Evolutionary conservation across 2,888 invertebrate species (phyloP), one percentile per base, ranked within the genome.

Genomic region (Rhodophaea formosa): DNA sequence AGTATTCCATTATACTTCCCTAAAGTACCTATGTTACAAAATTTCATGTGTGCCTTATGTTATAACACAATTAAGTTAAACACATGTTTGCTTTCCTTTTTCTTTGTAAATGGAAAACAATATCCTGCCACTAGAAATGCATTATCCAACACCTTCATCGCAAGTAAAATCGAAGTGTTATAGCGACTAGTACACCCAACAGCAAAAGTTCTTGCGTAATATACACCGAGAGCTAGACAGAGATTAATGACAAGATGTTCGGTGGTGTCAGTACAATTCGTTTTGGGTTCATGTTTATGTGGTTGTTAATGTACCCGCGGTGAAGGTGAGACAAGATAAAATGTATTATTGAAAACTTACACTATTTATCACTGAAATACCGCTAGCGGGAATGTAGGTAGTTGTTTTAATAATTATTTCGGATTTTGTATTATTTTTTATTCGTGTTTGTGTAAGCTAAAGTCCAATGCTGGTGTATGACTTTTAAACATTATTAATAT

Each of bases 171-270:
- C 35, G 51, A 32, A 35, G 35, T 51, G 35, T 35, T 51, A 51
- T 51, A 51, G 51, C 17, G 35, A 15, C 51, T 46, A 12, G 54
- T 55, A 45, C 45, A 45, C n/a, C 32, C 54, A 17, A 5, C 17
- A 32, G 35, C 54, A 45, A 35, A 45, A 55, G 45, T 53, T 45
- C 30, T 54, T 35, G 32, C n/a, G 45, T 14, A 45, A 53, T 29
- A 54, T 45, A 54, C 44, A 55, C 54, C 16, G 23, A 23, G 51
- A 35, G 46, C 30, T 15, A 52, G 52, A 53, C 54, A 29, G 32
- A 55, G 54, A 55, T 55, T 55, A 55, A 55, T 55, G 54, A 35
- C 16, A 44, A 44, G 43, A 43, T 44, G 54, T 54, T 54, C 45
- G 54, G 15, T 16, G 30, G 54, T 32, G 43, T 54, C 53, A 43